phyloP scores from a whole-genome alignment of 2,797 vertebrate species.

The Cichlasoma orientale region DNA sequence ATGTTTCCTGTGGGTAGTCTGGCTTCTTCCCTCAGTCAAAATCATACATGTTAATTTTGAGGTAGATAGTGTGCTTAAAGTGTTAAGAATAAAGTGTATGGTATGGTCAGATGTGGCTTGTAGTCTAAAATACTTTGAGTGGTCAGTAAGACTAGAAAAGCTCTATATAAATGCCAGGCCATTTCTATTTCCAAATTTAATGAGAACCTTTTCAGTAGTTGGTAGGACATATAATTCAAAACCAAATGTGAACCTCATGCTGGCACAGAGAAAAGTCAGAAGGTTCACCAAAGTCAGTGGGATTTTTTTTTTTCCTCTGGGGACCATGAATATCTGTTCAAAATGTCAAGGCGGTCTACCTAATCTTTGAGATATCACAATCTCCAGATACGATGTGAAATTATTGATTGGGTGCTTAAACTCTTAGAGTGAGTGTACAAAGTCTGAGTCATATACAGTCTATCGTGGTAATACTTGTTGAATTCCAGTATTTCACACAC shows the following conservation, averaged over 20 bases:
- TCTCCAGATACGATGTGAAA: neutral
- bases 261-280: neutral
- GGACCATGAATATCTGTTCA: neutral
- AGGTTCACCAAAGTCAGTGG: neutral
- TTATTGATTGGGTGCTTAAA: neutral
- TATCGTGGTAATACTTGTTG: neutral
- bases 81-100: neutral
- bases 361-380: neutral
- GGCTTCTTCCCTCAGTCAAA: neutral
- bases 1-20: neutral
- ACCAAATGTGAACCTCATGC: constrained; percentile 7
- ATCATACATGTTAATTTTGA: neutral
- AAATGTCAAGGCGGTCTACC: neutral
- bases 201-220: neutral
- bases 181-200: constrained; percentile 1
- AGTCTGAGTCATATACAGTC: neutral
- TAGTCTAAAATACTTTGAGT: neutral
- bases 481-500: constrained; percentile 11
- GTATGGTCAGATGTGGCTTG: neutral
- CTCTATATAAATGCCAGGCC: neutral
- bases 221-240: neutral
- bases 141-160: neutral
- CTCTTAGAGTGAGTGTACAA: neutral
- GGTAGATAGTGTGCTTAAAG: neutral
- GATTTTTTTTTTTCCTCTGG: neutral